Base-by-base conservation (phyloP, 2,888 invertebrate species). In the Megalurothrips usitatus region DNA sequence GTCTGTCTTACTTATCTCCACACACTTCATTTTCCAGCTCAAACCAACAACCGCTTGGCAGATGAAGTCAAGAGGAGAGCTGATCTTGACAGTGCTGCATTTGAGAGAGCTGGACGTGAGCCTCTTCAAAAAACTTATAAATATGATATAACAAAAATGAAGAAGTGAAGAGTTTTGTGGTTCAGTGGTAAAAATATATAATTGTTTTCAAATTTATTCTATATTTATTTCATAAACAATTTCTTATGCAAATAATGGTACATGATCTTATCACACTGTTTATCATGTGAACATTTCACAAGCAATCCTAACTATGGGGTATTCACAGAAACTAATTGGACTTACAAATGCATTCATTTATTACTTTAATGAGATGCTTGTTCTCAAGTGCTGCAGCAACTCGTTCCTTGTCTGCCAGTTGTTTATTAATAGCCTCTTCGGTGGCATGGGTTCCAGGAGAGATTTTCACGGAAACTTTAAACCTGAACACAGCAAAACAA, bases 301-400 rank as follows among this genome's bases (percentile, higher is more conserved):
- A 43, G 6, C 34, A 43, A 6, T 43, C 34, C 34, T 43, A 43
- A 2, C 34, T 6, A 43, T 43, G 34, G 34, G 34, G 2, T 6
- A 43, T 43, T 43, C 34, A 43, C 34, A 43, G 6, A 4, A 43
- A 43, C 34, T 43, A 43, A 6, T 43, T 43, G 6, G 34, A 58
- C 58, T 58, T 58, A 14, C 78, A 81, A 52, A 97, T 91, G 87
- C 99, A 99, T 86, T 97, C 95, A 87, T 99, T 98, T 10, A 99
- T 96, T 19, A 98, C 97, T 87, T 94, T 93, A 58, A 98, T 91
- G 0, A 99, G 89, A 86, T 96, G 94, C 28, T 91, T 90, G 87
- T 99, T 99, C 87, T 99, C 99, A 83, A 99, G 88, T 0, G 99
- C 99, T 0, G 99, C 99, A 0, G 98, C 97, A 0, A 99, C 96